A percentile compares a stretch with the other conserved stretches of the same genome.
Evolutionary conservation across 2,113 vertebrate species (phyloP).

Genomic region (Eurystomus gularis): DNA sequence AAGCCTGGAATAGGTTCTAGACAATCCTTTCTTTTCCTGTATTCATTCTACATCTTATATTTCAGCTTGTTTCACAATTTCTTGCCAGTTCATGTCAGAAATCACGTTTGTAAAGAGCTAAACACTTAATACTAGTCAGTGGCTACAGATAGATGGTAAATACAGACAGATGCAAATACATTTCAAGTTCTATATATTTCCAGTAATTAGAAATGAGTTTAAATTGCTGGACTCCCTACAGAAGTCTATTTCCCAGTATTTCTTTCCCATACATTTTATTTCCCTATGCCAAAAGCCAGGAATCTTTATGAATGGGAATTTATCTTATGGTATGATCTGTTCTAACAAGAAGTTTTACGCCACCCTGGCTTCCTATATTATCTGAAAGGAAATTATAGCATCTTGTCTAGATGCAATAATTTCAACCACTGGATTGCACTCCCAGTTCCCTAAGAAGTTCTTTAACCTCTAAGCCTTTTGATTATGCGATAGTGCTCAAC

Average conservation of each 20-base stretch:
- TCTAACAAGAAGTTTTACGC: neutral
- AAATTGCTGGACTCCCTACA: neutral
- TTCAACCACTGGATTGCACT: neutral
- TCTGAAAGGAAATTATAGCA: conserved; percentile 23
- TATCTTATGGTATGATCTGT: neutral
- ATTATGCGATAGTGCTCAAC: conserved; percentile 3
- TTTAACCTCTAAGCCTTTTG: conserved; percentile 45
- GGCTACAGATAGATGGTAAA: neutral
- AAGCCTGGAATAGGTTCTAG: neutral
- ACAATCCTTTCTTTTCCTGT: neutral
- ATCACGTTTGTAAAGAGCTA: neutral
- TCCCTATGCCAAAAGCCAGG: conserved; percentile 2
- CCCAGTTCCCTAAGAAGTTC: conserved; percentile 2
- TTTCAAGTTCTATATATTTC: neutral
- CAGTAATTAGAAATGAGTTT: conserved; percentile 16
- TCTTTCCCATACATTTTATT: neutral
- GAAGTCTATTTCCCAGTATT: neutral
- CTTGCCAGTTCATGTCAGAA: neutral
- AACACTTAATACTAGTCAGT: neutral
- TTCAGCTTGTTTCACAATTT: neutral
- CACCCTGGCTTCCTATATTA: neutral
- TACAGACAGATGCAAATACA: neutral
- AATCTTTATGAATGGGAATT: conserved; percentile 38
- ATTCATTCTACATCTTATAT: neutral
- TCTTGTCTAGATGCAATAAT: neutral